These are phyloP conservation scores for Portunus trituberculatus DNA, from an alignment of 1,140 invertebrate species.

Conservation along the genomic window DNA sequence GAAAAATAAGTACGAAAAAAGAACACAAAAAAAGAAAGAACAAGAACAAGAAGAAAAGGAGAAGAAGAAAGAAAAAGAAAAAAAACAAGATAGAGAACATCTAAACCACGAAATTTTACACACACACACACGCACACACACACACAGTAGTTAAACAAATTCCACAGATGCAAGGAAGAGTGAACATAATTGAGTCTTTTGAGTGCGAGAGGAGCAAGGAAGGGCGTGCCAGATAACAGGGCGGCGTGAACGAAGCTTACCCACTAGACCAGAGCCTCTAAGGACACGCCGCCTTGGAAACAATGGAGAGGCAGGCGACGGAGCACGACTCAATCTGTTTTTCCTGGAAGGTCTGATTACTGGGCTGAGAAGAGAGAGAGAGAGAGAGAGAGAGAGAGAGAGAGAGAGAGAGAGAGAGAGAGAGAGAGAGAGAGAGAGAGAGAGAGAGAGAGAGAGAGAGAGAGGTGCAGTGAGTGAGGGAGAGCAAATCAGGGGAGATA, in stretches of 20 bases:
- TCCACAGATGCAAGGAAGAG: too few species aligned
- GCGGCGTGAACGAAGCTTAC: background rate
- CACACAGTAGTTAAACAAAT: background rate
- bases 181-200: background rate
- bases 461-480: background rate
- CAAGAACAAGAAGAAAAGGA: too few species aligned
- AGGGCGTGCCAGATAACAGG: too few species aligned
- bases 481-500: background rate
- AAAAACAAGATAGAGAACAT: too few species aligned
- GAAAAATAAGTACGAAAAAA: too few species aligned
- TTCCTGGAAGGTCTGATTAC: background rate
- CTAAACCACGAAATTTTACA: background rate
- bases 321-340: background rate
- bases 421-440: background rate
- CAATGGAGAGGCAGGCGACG: background rate
- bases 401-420: background rate
- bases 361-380: background rate
- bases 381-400: background rate
- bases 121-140: constrained; percentile 18
- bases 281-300: background rate
- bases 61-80: too few species aligned
- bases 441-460: too few species aligned
- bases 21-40: too few species aligned
- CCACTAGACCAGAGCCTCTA: background rate
- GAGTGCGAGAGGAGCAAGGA: background rate